Conservation (phyloP, 2,888 invertebrate species). For the Euclidia mi region DNA sequence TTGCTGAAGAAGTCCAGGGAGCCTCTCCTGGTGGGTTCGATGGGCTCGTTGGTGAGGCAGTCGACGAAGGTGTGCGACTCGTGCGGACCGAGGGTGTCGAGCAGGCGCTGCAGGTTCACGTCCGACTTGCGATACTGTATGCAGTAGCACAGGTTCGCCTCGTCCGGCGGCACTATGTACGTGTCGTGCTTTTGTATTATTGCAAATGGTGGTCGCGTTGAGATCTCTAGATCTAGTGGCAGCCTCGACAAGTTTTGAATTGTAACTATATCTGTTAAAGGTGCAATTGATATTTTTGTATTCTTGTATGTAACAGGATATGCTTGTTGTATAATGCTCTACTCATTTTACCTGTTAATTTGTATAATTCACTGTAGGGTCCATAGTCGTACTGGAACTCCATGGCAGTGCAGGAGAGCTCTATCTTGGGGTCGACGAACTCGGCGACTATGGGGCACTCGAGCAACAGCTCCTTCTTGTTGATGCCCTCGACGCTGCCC, state of each 20-base stretch:
- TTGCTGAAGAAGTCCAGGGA: constrained; percentile 82
- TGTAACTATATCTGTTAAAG: constrained; percentile 83
- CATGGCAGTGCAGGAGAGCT: constrained; percentile 83
- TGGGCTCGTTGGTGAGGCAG: constrained; percentile 76
- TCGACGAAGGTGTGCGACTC: constrained; percentile 76
- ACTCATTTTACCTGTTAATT: constrained; percentile 81
- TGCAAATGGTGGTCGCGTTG: constrained; percentile 86
- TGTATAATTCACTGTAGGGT: constrained; percentile 80
- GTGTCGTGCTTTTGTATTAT: constrained; percentile 77
- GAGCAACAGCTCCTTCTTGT: constrained; percentile 87
- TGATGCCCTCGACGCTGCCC: constrained; percentile 87
- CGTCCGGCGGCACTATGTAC: constrained; percentile 74
- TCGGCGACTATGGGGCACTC: constrained; percentile 86
- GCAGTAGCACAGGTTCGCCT: constrained; percentile 78
- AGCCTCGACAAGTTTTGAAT: constrained; percentile 89
- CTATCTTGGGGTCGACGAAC: constrained; percentile 90
- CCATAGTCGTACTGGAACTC: constrained; percentile 87
- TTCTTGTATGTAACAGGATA: too few relatives aligned
- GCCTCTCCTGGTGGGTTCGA: constrained; percentile 71
- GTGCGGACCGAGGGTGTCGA: constrained; percentile 63
- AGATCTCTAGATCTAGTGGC: constrained; percentile 83
- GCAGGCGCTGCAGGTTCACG: constrained; percentile 70
- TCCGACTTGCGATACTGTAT: constrained; percentile 78
- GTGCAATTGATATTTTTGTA: too few relatives aligned
- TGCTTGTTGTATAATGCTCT: too few relatives aligned